These are phyloP conservation scores for Pteromalus puparum DNA, from an alignment of 1,140 invertebrate genomes.

Conservation along the genomic window DNA sequence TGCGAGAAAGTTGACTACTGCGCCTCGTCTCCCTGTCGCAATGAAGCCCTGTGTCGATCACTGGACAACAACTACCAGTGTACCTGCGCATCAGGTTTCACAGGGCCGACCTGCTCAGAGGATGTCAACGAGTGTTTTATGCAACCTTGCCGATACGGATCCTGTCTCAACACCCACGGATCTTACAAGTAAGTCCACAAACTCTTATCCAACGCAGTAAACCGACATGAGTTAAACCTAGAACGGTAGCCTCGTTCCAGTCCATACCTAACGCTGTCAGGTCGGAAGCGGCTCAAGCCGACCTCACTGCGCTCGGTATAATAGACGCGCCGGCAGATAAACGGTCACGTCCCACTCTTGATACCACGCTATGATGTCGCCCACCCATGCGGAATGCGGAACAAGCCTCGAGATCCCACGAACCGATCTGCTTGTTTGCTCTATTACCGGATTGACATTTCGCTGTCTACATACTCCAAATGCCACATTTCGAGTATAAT, in stretches of 20 bases:
- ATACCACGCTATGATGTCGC: conserved; percentile 15
- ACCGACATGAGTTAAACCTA: too few relatives aligned
- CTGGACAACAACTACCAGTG: conserved; percentile 86
- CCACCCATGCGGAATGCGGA: conserved; percentile 28
- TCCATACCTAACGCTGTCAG: not conserved
- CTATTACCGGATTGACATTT: not conserved
- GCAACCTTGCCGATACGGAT: conserved; percentile 87
- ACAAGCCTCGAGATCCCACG: conserved; percentile 32
- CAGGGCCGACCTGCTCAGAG: conserved; percentile 88
- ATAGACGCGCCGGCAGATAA: conserved; percentile 1
- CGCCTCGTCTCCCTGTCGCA: conserved; percentile 90
- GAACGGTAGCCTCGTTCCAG: too few relatives aligned
- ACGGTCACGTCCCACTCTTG: conserved; percentile 23
- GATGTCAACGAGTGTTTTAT: conserved; percentile 92
- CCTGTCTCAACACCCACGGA: conserved; percentile 91
- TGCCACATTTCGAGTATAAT: not conserved
- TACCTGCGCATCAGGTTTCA: conserved; percentile 90
- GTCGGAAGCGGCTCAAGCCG: not conserved
- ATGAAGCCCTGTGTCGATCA: conserved; percentile 89
- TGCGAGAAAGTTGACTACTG: conserved; percentile 94
- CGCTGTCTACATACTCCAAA: not conserved
- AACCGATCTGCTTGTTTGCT: conserved; percentile 39
- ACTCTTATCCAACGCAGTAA: too few relatives aligned
- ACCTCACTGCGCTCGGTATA: not conserved
- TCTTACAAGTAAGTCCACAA: conserved; percentile 87